phyloP scores from a whole-genome alignment of 1,140 invertebrate species.

The Zophobas morio region DNA sequence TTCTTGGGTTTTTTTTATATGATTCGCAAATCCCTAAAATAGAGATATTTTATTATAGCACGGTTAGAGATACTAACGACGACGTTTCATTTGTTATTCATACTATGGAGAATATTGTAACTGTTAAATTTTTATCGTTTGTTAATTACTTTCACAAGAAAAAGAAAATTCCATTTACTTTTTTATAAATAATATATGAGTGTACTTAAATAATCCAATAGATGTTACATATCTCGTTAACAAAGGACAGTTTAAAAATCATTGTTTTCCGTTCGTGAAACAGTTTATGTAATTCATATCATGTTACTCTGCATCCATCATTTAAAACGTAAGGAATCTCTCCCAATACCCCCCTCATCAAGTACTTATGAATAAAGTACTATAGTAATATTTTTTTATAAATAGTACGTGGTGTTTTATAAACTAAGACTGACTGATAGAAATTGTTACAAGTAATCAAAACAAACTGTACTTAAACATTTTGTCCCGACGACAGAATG shows the following conservation, averaged over 20 bases:
- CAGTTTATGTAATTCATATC: constrained; percentile 54
- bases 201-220: constrained; percentile 53
- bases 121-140: constrained; percentile 36
- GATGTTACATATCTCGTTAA: constrained; percentile 61
- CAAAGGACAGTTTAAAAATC: constrained; percentile 24
- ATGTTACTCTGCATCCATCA: constrained; percentile 40
- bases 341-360: constrained; percentile 44
- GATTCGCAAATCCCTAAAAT: constrained; percentile 10
- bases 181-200: constrained; percentile 48
- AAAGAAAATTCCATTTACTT: constrained; percentile 46
- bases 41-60: constrained; percentile 48
- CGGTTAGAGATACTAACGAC: constrained; percentile 55
- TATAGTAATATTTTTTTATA: constrained; percentile 55
- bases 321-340: constrained; percentile 41
- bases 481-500: constrained; percentile 46
- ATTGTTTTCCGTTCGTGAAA: constrained; percentile 51
- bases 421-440: constrained; percentile 54
- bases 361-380: constrained; percentile 51
- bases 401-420: constrained; percentile 48
- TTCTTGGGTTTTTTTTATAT: too few relatives aligned
- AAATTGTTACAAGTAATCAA: constrained; percentile 51
- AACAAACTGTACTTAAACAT: constrained; percentile 48
- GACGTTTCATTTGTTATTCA: constrained; percentile 48
- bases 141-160: constrained; percentile 15
- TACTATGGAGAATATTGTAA: constrained; percentile 21